These are phyloP conservation scores for Cygnus atratus DNA, from an alignment of 2,113 vertebrate species.

Conservation along the genomic window DNA sequence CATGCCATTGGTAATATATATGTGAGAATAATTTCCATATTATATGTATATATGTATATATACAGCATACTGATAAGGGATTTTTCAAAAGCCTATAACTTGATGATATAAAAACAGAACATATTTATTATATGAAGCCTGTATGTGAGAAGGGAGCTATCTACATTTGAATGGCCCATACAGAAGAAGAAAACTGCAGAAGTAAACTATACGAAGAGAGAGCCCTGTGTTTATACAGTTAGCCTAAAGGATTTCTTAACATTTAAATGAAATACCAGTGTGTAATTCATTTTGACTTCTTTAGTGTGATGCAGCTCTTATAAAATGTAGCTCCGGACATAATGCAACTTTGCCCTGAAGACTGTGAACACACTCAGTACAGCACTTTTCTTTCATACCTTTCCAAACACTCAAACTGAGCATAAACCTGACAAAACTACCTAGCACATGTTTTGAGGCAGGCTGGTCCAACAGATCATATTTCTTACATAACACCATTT, in stretches of 20 bases:
- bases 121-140: neutral
- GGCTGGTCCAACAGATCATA: neutral
- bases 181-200: neutral
- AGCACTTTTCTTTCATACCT: neutral
- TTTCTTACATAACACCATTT: neutral
- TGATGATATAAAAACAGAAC: neutral
- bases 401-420: neutral
- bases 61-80: neutral
- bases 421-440: neutral
- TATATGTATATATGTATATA: neutral
- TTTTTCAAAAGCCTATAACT: neutral
- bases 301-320: neutral
- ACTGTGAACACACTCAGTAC: neutral
- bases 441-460: neutral
- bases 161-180: neutral
- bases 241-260: slow-evolving; percentile 18
- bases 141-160: neutral
- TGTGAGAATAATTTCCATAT: neutral
- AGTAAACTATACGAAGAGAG: neutral
- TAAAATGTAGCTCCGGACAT: neutral
- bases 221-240: neutral
- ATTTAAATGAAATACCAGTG: neutral
- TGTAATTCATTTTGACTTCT: neutral
- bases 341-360: neutral
- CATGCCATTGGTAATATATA: neutral